These are phyloP conservation scores for Mionectes olivaceus DNA, from an alignment of 2,797 vertebrate species.

Conservation along the genomic window DNA sequence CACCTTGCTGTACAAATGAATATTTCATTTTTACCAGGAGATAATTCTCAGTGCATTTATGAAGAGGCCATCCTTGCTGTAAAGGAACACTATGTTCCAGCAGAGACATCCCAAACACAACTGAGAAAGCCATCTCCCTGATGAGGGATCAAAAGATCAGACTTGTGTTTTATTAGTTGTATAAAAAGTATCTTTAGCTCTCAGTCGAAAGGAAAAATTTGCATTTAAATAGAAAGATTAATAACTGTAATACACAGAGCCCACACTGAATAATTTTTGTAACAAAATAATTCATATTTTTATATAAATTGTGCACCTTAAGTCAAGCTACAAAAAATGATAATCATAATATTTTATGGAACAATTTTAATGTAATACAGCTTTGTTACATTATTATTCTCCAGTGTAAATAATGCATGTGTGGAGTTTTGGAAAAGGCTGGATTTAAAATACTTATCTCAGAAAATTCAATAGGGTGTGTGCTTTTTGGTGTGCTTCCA, in stretches of 20 bases:
- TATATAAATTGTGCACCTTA: slow-evolving; percentile 72
- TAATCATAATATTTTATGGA: slow-evolving; percentile 67
- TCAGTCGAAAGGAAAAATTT: slow-evolving; percentile 79
- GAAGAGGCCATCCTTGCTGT: slow-evolving; percentile 13
- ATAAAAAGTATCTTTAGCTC: slow-evolving; percentile 74
- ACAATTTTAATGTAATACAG: slow-evolving; percentile 60
- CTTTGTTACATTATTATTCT: slow-evolving; percentile 57
- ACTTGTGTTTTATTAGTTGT: slow-evolving; percentile 77
- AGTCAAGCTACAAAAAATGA: slow-evolving; percentile 68
- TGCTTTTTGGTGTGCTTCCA: slow-evolving; percentile 6
- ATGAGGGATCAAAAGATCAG: slow-evolving; percentile 76
- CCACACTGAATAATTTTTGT: slow-evolving; percentile 75
- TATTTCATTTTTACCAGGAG: slow-evolving; percentile 32
- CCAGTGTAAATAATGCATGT: slow-evolving; percentile 58
- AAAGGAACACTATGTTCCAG: slow-evolving; percentile 23
- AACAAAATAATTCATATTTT: slow-evolving; percentile 78
- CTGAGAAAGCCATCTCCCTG: slow-evolving; percentile 47
- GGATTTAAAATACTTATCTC: slow-evolving; percentile 49
- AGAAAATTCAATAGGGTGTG: neutral
- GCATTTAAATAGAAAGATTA: slow-evolving; percentile 85
- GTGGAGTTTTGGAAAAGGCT: slow-evolving; percentile 16
- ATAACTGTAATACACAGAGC: slow-evolving; percentile 76
- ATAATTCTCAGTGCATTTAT: neutral
- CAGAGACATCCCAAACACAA: slow-evolving; percentile 51
- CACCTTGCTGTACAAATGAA: neutral